Base-by-base conservation (phyloP, 2,113 vertebrate genomes). In the Gallinago paraguaiae region DNA sequence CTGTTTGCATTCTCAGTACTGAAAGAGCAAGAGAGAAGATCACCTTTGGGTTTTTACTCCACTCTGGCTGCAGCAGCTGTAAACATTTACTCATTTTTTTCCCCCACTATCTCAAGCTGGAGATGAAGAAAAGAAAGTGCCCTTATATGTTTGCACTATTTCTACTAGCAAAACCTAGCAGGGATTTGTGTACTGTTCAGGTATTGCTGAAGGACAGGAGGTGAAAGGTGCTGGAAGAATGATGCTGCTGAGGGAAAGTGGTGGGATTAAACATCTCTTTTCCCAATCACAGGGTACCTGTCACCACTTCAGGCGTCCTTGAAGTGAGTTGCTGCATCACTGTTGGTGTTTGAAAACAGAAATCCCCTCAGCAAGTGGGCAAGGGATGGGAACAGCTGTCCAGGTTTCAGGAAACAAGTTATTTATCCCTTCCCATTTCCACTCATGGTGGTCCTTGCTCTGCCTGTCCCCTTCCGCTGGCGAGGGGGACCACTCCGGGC, bases 401-500 rank as follows among this genome's bases (percentile, higher is more conserved):
- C 35, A 37, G 37, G 24, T 57, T 78, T 88, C 41, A 56, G 65
- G 33, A 91, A 83, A 78, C 4, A 1, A 54, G 5, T 81, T 45
- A 11, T 19, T 81, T 71, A 60, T 48, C 17, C 39, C 19, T 71
- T 84, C 35, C 53, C 60, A 28, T 64, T 86, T 88, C 46, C 64
- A 64, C 19, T 71, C 20, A 6, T 11, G 46, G 30, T 2, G 8
- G 13, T 83, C 37, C 54, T 87, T 63, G 37, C 37, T 27, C 56
- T 63, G 20, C 35, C 68, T 81, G 27, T 39, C 9, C n/a, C 25
- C 50, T 70, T 59, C 27, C 69, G 43, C 4, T 4, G 2, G 46
- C 50, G 51, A 81, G 3, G 9, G 18, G 31, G 6, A 45, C 10
- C 8, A 17, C 15, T 2, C 2, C 0, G 5, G 28, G 5, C 8